Evolutionary conservation across 1,140 invertebrate genomes (phyloP), one percentile per base, ranked within the genome.

Genomic region (Chironomus striatipennis): DNA sequence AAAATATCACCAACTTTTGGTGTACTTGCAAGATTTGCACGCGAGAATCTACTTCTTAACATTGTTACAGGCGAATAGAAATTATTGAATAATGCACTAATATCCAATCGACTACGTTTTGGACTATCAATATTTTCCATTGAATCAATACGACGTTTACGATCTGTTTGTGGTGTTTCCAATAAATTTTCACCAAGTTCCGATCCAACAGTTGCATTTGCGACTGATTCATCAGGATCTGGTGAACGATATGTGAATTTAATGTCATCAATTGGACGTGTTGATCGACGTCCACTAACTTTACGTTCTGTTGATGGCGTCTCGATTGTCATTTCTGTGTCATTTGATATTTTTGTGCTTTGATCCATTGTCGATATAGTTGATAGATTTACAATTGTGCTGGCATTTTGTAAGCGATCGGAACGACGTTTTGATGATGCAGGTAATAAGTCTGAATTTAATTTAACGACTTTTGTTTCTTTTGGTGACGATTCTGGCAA

Each of bases 361-460:
- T 70, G 65, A 20, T 70, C 65, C 47, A 57, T 57, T 57, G 15
- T n/a, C 0, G 17, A 20, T 10, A 70, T 7, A 70, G 17, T 70
- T 17, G 65, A 70, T 21, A 70, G 18, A 70, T 70, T 70, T 18
- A 70, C 65, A 70, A 70, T 70, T 18, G 65, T 70, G 10, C 65
- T 70, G 17, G 65, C 65, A 70, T 70, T 70, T 21, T 70, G 65
- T 7, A 70, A 21, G 7, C 65, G 17, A 70, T 70, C 65, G 2
- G 65, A 70, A 70, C 65, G 65, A 20, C 65, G 17, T 17, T 70
- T 70, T 21, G 17, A 8, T n/a, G 9, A 12, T n/a, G 2, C 47
- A 18, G n/a, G 7, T 21, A 70, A 20, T 18, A 17, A 7, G 3
- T 70, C 65, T 10, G 18, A 6, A 18, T 15, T 70, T 12, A 70